Evolutionary conservation across 2,888 invertebrate species (phyloP), one percentile per base, ranked within the genome.

Genomic region (Augiades crinisus): DNA sequence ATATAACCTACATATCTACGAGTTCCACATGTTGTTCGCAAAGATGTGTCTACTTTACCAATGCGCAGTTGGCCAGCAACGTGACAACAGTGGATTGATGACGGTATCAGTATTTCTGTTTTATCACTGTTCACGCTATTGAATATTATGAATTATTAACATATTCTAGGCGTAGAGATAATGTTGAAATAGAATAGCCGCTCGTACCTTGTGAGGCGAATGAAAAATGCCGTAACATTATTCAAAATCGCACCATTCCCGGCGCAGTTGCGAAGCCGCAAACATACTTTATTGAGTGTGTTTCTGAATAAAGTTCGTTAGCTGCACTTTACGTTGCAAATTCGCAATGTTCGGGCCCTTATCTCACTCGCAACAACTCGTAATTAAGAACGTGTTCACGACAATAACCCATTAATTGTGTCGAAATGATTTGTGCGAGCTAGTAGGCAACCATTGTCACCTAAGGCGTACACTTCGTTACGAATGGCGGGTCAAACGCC

Each of bases 401-500:
- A 78, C 81, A 79, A 77, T 79, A 71, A 68, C 70, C 75, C 72
- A 81, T 80, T 82, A 75, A 73, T 72, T 77, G 77, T 74, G 77
- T 74, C 70, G 67, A 68, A 75, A 70, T 81, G 81, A 83, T 82
- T 75, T 75, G 52, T 45, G 45, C 33, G 17, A 74, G 33, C 33
- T 33, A 43, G 52, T 45, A 38, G 45, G 44, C 31, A 27, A 43
- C 41, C 36, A 45, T 45, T 52, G 52, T 52, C 68, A 53, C 58
- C 45, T 51, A 14, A 61, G 61, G 64, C 67, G 67, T 70, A 72
- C 66, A 14, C 30, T 31, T 38, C 31, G 31, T 40, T 49, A 33
- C 41, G 12, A 49, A 19, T 21, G 46, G 10, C 49, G 12, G 27
- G 49, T 43, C 41, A 27, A n/a, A 45, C 34, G 31, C 5, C 13